phyloP scores from a whole-genome alignment of 92 coral and sea anemone genomes.

The Zoanthus gigantus region DNA sequence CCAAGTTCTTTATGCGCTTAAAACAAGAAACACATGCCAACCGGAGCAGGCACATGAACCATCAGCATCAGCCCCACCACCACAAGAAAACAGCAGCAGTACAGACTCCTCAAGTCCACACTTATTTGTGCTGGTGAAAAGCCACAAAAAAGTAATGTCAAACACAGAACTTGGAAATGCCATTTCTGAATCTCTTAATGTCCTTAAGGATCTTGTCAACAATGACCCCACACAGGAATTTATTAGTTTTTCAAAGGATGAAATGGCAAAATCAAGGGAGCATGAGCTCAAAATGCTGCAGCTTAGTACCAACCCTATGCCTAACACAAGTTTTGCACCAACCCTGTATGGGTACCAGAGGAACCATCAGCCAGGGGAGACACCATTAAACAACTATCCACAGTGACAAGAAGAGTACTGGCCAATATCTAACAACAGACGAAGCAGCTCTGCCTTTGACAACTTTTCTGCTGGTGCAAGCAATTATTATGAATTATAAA shows the following conservation, averaged over 20 bases:
- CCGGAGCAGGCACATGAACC: slow-evolving; percentile 56
- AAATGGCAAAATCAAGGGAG: slow-evolving; percentile 23
- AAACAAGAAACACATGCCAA: slow-evolving; percentile 55
- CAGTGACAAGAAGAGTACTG: slow-evolving; percentile 38
- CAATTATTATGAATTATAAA: not conserved
- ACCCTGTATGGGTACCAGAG: slow-evolving; percentile 20
- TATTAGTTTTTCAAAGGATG: slow-evolving; percentile 1
- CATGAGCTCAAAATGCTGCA: slow-evolving; percentile 26
- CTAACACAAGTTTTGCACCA: not conserved
- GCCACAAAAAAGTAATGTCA: not conserved
- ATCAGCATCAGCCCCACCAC: slow-evolving; percentile 27
- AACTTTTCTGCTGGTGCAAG: slow-evolving; percentile 27
- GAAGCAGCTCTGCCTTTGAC: not conserved
- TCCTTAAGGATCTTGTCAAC: not conserved
- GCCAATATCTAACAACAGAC: slow-evolving; percentile 12
- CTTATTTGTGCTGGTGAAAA: slow-evolving; percentile 10
- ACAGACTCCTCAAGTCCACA: slow-evolving; percentile 1
- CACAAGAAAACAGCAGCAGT: slow-evolving; percentile 22
- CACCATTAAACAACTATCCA: not conserved
- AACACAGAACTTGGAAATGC: slow-evolving; percentile 7
- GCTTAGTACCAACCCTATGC: slow-evolving; percentile 10
- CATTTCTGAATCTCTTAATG: slow-evolving; percentile 19
- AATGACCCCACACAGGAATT: not conserved
- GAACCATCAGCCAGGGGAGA: slow-evolving; percentile 23
- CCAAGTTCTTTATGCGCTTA: not conserved